phyloP scores from a whole-genome alignment of 1,140 invertebrate genomes.

The Anadara kagoshimensis region DNA sequence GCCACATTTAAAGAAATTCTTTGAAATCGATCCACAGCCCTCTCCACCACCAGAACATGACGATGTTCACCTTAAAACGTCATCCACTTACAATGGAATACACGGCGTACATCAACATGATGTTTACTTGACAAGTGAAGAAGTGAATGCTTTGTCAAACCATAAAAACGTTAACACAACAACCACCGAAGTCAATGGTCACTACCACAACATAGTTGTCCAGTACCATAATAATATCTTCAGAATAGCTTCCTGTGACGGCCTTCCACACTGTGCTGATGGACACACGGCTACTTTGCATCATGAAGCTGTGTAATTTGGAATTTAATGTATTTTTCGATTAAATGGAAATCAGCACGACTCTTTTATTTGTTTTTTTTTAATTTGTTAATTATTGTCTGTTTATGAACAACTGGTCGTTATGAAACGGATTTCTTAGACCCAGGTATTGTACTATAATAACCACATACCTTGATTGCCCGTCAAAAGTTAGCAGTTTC shows the following conservation, averaged over 20 bases:
- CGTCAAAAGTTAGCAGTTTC: too few species aligned
- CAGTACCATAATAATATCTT: conserved; percentile 23
- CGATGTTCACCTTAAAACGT: conserved; percentile 26
- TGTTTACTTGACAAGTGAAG: conserved; percentile 8
- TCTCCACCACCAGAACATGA: neutral
- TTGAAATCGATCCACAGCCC: too few species aligned
- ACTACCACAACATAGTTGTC: conserved; percentile 43
- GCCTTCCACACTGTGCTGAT: conserved; percentile 37
- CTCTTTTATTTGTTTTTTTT: too few species aligned
- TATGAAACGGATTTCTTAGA: too few species aligned
- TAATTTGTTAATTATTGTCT: too few species aligned
- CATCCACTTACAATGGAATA: conserved; percentile 25
- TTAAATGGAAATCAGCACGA: too few species aligned
- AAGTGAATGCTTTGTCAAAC: conserved; percentile 7
- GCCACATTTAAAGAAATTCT: too few species aligned
- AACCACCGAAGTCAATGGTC: conserved; percentile 36
- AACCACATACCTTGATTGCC: too few species aligned
- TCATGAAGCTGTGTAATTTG: too few species aligned
- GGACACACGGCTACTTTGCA: conserved; percentile 24
- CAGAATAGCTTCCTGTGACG: conserved; percentile 37
- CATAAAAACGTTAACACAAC: conserved; percentile 18
- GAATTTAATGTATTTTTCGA: too few species aligned
- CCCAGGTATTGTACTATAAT: too few species aligned
- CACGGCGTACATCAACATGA: conserved; percentile 31
- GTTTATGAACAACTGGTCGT: too few species aligned